A percentile compares a stretch with the other conserved stretches of the same genome.
Conservation (phyloP, 2,113 vertebrate species). For the Eptatretus burgeri region DNA sequence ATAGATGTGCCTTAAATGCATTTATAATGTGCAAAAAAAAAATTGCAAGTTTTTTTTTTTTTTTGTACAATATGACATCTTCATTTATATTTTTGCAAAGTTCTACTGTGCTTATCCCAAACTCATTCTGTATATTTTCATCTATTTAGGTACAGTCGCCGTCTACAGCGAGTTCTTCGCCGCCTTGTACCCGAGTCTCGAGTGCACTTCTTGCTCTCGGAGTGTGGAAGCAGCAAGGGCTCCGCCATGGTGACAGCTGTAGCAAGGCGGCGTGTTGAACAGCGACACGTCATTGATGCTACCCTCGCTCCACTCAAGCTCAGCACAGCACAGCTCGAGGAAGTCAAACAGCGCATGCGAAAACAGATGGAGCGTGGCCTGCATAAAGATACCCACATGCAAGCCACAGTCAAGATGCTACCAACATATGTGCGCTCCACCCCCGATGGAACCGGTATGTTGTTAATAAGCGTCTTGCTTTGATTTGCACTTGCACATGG, state of each 20-base stretch:
- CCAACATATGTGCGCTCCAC: slow-evolving; percentile 64
- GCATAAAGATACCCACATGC: slow-evolving; percentile 22
- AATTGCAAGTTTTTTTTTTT: no score
- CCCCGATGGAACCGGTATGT: slow-evolving; percentile 54
- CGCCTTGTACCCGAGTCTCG: slow-evolving; percentile 58
- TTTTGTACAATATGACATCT: no score
- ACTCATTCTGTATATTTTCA: no score
- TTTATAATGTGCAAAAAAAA: no score
- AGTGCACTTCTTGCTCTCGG: slow-evolving; percentile 50
- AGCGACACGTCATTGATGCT: slow-evolving; percentile 35
- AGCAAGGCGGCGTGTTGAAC: slow-evolving; percentile 43
- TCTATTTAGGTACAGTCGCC: slow-evolving; percentile 35
- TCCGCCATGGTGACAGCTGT: slow-evolving; percentile 90
- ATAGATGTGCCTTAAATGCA: no score
- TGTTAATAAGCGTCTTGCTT: no score
- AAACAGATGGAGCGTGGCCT: slow-evolving; percentile 37
- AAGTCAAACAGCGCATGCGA: slow-evolving; percentile 45
- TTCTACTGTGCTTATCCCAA: no score
- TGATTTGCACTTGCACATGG: background rate
- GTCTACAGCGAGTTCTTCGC: slow-evolving; percentile 51
- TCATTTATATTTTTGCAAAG: no score
- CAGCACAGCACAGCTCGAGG: slow-evolving; percentile 36
- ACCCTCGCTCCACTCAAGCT: slow-evolving; percentile 35
- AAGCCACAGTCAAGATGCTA: slow-evolving; percentile 52
- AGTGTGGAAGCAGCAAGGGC: slow-evolving; percentile 69